These are phyloP conservation scores for Notodonta dromedarius DNA, from an alignment of 2,888 invertebrate genomes.

Conservation along the genomic window DNA sequence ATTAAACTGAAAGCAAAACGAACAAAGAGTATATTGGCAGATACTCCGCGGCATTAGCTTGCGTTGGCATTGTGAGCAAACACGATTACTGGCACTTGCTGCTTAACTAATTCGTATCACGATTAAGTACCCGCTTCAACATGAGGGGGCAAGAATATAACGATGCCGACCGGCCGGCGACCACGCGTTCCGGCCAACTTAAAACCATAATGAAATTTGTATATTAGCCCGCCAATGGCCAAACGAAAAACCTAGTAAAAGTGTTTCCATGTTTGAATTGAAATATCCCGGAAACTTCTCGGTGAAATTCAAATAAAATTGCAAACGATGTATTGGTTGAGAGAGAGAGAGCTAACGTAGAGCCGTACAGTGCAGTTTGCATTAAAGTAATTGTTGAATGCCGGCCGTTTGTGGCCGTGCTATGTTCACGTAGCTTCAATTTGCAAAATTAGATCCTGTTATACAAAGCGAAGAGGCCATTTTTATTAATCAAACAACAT, in stretches of 20 bases:
- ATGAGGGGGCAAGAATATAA: constrained; percentile 55
- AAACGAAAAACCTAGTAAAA: constrained; percentile 58
- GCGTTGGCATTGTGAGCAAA: constrained; percentile 75
- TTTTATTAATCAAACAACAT: constrained; percentile 48
- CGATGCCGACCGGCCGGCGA: constrained; percentile 48
- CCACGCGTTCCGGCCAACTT: constrained; percentile 59
- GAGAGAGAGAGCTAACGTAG: constrained; percentile 44
- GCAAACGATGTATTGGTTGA: constrained; percentile 63
- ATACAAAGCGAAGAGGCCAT: constrained; percentile 44
- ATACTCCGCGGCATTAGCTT: constrained; percentile 61
- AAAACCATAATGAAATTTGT: constrained; percentile 68
- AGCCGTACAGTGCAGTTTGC: constrained; percentile 60
- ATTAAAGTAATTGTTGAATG: constrained; percentile 64
- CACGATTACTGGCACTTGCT: constrained; percentile 66
- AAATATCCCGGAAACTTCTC: constrained; percentile 51
- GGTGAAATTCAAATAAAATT: constrained; percentile 66
- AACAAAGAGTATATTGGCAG: constrained; percentile 65
- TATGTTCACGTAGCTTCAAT: constrained; percentile 61
- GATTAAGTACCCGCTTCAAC: constrained; percentile 59
- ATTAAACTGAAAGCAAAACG: constrained; percentile 62
- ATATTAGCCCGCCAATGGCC: constrained; percentile 51
- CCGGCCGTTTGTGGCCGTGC: constrained; percentile 52
- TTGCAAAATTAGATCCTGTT: constrained; percentile 64
- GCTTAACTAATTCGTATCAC: constrained; percentile 75
- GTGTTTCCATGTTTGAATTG: constrained; percentile 65